A percentile compares a stretch with the other conserved stretches of the same genome.
Evolutionary conservation across 2,888 invertebrate genomes (phyloP).

Genomic region (Phania funesta): DNA sequence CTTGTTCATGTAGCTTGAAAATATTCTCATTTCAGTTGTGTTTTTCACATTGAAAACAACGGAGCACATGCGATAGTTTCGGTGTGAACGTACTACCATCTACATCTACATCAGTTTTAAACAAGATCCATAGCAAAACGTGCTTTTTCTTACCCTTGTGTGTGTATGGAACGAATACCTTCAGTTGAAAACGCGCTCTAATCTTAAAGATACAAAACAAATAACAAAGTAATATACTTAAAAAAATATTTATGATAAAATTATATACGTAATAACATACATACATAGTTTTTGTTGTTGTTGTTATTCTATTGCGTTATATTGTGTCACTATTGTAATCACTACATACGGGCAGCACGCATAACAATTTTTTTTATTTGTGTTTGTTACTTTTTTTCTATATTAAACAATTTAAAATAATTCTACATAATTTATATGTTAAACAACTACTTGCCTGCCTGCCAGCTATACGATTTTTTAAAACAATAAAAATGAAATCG

Average conservation of each 20-base stretch:
- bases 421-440: not conserved
- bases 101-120: slow-evolving; percentile 24
- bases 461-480: not conserved
- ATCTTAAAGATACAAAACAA: slow-evolving; percentile 49
- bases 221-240: slow-evolving; percentile 31
- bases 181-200: slow-evolving; percentile 61
- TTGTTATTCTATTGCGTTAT: slow-evolving; percentile 25
- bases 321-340: slow-evolving; percentile 33
- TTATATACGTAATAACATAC: not conserved
- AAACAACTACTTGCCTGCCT: not conserved
- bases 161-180: slow-evolving; percentile 46
- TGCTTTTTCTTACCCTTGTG: slow-evolving; percentile 42
- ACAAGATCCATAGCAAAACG: slow-evolving; percentile 49
- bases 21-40: slow-evolving; percentile 67
- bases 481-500: not conserved
- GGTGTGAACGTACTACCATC: slow-evolving; percentile 50
- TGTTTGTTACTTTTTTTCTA: not conserved
- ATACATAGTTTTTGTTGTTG: not conserved
- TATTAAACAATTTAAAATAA: slow-evolving; percentile 10
- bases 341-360: slow-evolving; percentile 28
- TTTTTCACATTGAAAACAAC: slow-evolving; percentile 67
- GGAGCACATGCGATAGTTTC: slow-evolving; percentile 54
- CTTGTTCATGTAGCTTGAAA: slow-evolving; percentile 56
- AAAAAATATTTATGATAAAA: slow-evolving; percentile 9
- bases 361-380: not conserved